phyloP scores from a whole-genome alignment of 2,113 vertebrate genomes.

The Lepus americanus region DNA sequence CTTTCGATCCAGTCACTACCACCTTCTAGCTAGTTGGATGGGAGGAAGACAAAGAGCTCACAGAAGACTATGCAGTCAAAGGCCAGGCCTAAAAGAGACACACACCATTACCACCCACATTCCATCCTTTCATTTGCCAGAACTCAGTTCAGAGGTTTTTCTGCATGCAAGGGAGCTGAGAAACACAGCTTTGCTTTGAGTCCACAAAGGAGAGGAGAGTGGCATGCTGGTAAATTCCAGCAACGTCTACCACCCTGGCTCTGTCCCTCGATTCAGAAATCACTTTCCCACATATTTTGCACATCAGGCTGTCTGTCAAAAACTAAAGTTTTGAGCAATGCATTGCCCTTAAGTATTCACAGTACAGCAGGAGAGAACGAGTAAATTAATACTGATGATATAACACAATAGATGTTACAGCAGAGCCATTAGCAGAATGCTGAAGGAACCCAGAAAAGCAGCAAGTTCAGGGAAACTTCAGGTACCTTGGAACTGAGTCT shows the following conservation, averaged over 20 bases:
- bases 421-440: background rate
- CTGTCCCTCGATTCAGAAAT: constrained; percentile 18
- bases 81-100: background rate
- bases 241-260: background rate
- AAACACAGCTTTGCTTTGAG: background rate
- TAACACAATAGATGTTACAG: background rate
- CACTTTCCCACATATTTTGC: background rate
- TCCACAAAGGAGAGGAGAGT: background rate
- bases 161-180: background rate
- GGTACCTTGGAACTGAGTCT: background rate
- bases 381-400: constrained; percentile 6
- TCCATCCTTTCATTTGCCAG: background rate
- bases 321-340: background rate
- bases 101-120: background rate
- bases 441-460: constrained; percentile 7
- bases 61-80: background rate
- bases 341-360: background rate
- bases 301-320: background rate
- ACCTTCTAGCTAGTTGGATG: background rate
- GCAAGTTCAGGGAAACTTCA: background rate
- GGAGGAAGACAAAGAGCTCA: background rate
- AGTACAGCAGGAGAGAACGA: background rate
- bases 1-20: background rate
- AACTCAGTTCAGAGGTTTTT: background rate
- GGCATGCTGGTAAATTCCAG: constrained; percentile 1